Base-by-base conservation (phyloP, 2,888 invertebrate species). In the Deilephila elpenor region DNA sequence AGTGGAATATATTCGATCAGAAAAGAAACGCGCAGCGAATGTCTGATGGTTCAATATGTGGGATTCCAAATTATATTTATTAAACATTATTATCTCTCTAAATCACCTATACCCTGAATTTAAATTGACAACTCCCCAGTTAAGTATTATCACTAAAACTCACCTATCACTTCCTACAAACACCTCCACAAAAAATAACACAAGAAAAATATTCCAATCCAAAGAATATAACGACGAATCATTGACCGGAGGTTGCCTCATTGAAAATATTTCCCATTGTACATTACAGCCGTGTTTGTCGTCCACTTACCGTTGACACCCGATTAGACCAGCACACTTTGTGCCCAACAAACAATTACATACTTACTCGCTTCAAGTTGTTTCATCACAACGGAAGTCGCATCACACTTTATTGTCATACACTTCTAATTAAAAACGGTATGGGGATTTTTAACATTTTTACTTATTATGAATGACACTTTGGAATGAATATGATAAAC, bases 211-310 rank as follows among this genome's bases (percentile, higher is more conserved):
- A 44, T 44, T 44, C 44, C 44, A 44, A 61, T 5, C 11, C 25
- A 17, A 61, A 20, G 61, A 61, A 32, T 29, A 29, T 61, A 61
- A 75, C 32, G 73, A 17, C 70, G 32, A 29, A 14, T 8, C 67
- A 67, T 67, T 67, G 67, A 67, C 67, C 64, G 64, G 64, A 67
- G 51, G 67, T 67, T 67, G 25, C 67, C 25, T 25, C 76, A 75
- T 11, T 62, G 75, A 78, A 80, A 79, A 82, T 82, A 76, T 61
- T 25, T 74, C 71, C 73, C 67, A 67, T 67, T 67, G 32, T 70
- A 74, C 72, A 34, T 60, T 59, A 62, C n/a, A 11, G 44, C 3
- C 44, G 56, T 61, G 74, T 76, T 78, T 71, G 70, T 74, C 77
- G 74, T 77, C 74, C 74, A 75, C 75, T 74, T 74, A 77, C 70